These are phyloP conservation scores for Elysia chlorotica DNA, from an alignment of 1,140 invertebrate genomes.

Conservation along the genomic window DNA sequence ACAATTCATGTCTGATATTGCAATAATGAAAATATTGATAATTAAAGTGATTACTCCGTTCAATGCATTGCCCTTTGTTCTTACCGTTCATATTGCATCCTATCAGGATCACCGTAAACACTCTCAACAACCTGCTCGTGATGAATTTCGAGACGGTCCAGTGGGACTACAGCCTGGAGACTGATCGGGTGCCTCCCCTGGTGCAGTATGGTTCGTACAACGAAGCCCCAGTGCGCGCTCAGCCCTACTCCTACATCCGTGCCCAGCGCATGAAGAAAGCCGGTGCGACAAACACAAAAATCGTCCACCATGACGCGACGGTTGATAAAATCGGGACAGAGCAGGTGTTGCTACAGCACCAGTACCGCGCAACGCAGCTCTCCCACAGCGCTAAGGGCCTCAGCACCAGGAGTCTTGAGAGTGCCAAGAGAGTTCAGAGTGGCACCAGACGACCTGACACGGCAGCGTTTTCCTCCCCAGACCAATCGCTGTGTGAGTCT, in stretches of 20 bases:
- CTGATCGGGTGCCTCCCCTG: constrained; percentile 54
- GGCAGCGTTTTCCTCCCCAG: not conserved
- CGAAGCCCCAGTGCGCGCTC: constrained; percentile 48
- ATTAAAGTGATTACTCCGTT: too few relatives aligned
- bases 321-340: not conserved
- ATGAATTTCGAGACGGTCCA: constrained; percentile 60
- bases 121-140: constrained; percentile 55
- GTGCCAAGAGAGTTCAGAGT: constrained; percentile 48
- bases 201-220: constrained; percentile 54
- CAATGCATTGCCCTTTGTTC: constrained; percentile 1
- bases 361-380: constrained; percentile 41
- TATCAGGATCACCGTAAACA: constrained; percentile 60
- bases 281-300: constrained; percentile 53
- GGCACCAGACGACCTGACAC: constrained; percentile 28
- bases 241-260: constrained; percentile 56
- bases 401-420: constrained; percentile 41
- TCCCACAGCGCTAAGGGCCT: constrained; percentile 54
- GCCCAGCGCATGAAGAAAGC: constrained; percentile 56
- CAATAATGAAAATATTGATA: too few relatives aligned
- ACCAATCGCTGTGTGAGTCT: not conserved
- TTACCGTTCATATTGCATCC: too few relatives aligned
- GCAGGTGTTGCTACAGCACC: constrained; percentile 30
- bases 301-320: constrained; percentile 34
- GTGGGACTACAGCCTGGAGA: constrained; percentile 58
- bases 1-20: too few relatives aligned